These are phyloP conservation scores for Octopus bimaculoides DNA, from an alignment of 1,140 invertebrate genomes.

Conservation along the genomic window DNA sequence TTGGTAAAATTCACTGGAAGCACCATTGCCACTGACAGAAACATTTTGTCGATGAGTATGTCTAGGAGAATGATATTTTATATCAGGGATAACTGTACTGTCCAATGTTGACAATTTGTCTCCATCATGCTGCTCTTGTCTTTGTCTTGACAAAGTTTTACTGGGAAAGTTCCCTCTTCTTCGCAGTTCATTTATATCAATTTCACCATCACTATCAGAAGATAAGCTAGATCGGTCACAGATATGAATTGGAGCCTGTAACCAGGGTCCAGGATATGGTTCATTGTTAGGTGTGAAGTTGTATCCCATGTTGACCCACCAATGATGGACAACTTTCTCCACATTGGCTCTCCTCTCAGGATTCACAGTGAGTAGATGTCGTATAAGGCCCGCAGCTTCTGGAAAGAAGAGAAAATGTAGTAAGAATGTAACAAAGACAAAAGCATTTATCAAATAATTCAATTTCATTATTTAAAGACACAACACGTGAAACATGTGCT, in stretches of 20 bases:
- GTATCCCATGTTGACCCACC: conserved; percentile 87
- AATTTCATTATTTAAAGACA: too few species aligned
- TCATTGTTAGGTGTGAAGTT: conserved; percentile 76
- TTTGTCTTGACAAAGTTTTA: conserved; percentile 23
- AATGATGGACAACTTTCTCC: conserved; percentile 89
- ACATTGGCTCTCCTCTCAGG: conserved; percentile 86
- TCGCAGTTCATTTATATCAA: conserved; percentile 25
- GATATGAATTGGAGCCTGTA: not conserved
- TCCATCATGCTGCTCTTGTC: not conserved
- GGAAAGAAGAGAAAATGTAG: conserved; percentile 47
- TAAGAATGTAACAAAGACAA: not conserved
- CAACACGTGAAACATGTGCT: too few species aligned
- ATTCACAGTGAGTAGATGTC: conserved; percentile 89
- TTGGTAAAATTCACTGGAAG: not conserved
- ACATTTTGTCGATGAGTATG: not conserved
- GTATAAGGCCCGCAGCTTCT: conserved; percentile 91
- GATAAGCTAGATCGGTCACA: conserved; percentile 13
- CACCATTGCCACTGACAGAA: not conserved
- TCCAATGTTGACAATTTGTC: not conserved
- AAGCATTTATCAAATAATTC: too few species aligned
- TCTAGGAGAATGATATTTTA: not conserved
- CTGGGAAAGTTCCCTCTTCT: conserved; percentile 26
- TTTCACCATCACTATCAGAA: conserved; percentile 17
- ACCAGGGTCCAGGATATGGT: conserved; percentile 24
- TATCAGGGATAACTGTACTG: not conserved